Percentiles rank a stretch among this genome's conserved stretches.
Conservation (phyloP, 2,888 invertebrate genomes). For the Dorcus parallelipipedus region DNA sequence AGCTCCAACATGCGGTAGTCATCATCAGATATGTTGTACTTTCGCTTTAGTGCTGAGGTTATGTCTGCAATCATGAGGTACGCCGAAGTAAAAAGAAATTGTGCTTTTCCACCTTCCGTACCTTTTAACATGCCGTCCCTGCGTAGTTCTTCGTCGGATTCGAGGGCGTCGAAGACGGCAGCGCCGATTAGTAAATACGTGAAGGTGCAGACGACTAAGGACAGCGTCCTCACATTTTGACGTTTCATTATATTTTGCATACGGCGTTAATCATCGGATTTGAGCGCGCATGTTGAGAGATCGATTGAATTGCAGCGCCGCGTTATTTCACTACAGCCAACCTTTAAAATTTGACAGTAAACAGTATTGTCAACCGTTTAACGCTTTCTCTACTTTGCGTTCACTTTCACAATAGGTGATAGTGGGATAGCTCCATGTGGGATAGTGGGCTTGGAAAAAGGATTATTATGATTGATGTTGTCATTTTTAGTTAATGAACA, state of each 20-base stretch:
- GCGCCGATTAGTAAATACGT: conserved; percentile 99
- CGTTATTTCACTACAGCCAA: too few species aligned
- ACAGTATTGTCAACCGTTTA: too few species aligned
- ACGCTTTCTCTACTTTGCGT: too few species aligned
- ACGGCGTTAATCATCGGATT: background rate
- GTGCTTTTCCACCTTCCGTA: conserved; percentile 38
- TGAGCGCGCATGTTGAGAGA: background rate
- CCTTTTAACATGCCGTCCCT: conserved; percentile 81
- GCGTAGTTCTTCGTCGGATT: conserved; percentile 89
- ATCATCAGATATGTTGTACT: conserved; percentile 89
- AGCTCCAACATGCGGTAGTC: conserved; percentile 94
- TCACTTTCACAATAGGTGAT: too few species aligned
- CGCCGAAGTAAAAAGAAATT: background rate
- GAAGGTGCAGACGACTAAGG: conserved; percentile 96
- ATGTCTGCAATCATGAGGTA: conserved; percentile 56
- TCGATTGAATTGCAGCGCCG: too few species aligned
- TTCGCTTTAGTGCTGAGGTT: conserved; percentile 73
- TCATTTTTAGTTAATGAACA: too few species aligned
- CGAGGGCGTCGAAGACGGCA: conserved; percentile 96
- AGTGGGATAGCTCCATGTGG: too few species aligned
- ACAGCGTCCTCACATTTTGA: conserved; percentile 96
- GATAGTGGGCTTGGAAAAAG: too few species aligned
- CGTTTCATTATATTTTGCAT: conserved; percentile 70
- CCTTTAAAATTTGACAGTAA: too few species aligned
- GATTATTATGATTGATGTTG: too few species aligned